A percentile compares a stretch with the other conserved stretches of the same genome.
Conservation (phyloP, 2,113 vertebrate species). For the Actenoides hombroni region DNA sequence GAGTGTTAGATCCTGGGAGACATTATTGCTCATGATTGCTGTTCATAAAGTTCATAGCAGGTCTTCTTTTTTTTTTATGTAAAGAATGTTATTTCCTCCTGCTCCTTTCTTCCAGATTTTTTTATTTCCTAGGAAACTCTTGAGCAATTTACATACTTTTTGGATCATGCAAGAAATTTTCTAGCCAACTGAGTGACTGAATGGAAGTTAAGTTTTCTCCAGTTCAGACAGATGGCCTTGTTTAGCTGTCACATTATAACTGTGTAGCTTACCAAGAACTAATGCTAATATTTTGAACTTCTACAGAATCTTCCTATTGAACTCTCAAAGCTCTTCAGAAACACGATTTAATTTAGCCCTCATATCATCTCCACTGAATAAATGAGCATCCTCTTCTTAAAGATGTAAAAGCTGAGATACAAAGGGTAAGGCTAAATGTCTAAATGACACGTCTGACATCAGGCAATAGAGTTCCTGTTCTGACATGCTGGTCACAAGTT, state of each 20-base stretch:
- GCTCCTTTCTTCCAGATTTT: background rate
- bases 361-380: background rate
- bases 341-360: background rate
- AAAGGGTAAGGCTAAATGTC: background rate
- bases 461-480: background rate
- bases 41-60: background rate
- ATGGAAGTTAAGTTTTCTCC: background rate
- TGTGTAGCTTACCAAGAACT: background rate
- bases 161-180: background rate
- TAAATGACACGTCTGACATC: background rate
- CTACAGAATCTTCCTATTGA: background rate
- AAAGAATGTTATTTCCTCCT: background rate
- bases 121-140: conserved; percentile 22
- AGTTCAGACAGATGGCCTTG: background rate
- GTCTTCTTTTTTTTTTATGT: conserved; percentile 9
- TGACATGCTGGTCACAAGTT: background rate
- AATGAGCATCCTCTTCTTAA: background rate
- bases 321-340: background rate
- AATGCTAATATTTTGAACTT: background rate
- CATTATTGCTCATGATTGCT: conserved; percentile 23
- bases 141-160: conserved; percentile 19
- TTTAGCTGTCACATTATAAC: background rate
- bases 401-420: background rate
- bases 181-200: background rate
- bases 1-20: background rate